phyloP scores from a whole-genome alignment of 92 coral and sea anemone species.

The Porites lobata region DNA sequence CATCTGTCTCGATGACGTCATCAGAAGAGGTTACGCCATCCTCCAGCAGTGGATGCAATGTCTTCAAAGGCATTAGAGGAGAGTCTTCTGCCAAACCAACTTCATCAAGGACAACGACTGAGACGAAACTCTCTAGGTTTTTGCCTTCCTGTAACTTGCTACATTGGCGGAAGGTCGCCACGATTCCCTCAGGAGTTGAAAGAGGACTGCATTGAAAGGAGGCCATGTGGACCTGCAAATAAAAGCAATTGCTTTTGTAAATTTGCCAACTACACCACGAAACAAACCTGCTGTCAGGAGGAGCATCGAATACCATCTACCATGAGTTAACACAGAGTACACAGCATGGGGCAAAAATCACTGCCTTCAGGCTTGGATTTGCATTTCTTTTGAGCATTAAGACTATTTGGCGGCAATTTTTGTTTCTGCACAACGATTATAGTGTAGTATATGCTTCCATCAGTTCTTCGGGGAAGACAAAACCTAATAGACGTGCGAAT shows the following conservation, averaged over 20 bases:
- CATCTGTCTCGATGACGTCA: conserved; percentile 85
- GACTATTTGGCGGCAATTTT: too few species aligned
- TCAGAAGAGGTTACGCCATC: conserved; percentile 86
- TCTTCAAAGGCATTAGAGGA: conserved; percentile 86
- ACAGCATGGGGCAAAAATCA: background rate
- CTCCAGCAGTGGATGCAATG: conserved; percentile 86
- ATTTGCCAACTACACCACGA: background rate
- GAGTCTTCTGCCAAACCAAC: conserved; percentile 93
- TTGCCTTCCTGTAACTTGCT: conserved; percentile 78
- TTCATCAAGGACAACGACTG: conserved; percentile 92
- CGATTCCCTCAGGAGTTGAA: conserved; percentile 91
- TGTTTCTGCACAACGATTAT: too few species aligned
- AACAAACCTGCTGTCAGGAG: background rate
- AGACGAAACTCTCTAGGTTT: conserved; percentile 76
- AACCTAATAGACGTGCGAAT: too few species aligned
- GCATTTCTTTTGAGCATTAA: too few species aligned
- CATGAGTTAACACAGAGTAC: background rate
- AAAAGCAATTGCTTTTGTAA: background rate
- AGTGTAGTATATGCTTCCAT: too few species aligned
- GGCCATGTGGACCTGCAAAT: conserved; percentile 75
- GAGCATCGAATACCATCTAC: background rate
- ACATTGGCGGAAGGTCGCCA: conserved; percentile 89
- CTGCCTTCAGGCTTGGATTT: too few species aligned
- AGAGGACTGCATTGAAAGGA: conserved; percentile 90
- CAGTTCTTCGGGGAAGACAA: background rate